These are phyloP conservation scores for Phyllopteryx taeniolatus DNA, from an alignment of 2,113 vertebrate species.

Conservation along the genomic window DNA sequence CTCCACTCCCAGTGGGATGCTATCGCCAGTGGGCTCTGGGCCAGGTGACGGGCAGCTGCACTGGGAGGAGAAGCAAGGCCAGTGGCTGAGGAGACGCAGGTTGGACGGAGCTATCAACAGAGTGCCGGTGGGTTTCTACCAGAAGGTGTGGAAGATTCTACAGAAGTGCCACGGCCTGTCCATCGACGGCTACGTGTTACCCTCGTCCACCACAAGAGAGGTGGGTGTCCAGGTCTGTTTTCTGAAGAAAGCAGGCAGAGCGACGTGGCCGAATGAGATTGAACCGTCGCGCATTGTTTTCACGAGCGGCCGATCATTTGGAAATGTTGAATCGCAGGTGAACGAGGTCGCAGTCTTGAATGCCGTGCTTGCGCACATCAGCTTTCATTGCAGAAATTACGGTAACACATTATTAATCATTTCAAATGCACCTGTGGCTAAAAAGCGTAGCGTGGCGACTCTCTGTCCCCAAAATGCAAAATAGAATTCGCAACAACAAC, in stretches of 20 bases:
- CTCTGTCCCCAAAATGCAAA: too few species aligned
- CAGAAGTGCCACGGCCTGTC: conserved; percentile 98
- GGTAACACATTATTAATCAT: too few species aligned
- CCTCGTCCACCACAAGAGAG: conserved; percentile 94
- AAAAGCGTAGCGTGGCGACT: too few species aligned
- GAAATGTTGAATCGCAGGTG: too few species aligned
- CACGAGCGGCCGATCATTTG: too few species aligned
- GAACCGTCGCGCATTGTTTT: too few species aligned
- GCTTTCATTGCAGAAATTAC: too few species aligned
- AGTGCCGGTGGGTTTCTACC: conserved; percentile 96
- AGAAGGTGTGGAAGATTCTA: conserved; percentile 95
- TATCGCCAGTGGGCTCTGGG: conserved; percentile 76
- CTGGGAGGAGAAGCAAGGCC: conserved; percentile 90
- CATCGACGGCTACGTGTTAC: conserved; percentile 93
- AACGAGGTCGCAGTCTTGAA: too few species aligned
- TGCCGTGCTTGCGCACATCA: too few species aligned
- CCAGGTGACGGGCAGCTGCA: conserved; percentile 66
- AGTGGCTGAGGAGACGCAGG: conserved; percentile 93
- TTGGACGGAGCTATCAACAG: conserved; percentile 96
- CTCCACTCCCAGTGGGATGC: conserved; percentile 85
- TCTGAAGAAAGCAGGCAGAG: background rate
- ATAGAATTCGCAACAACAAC: too few species aligned
- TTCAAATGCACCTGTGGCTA: too few species aligned
- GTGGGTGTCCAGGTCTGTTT: conserved; percentile 51
- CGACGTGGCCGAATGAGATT: too few species aligned